Evolutionary conservation across 2,113 vertebrate species (phyloP).

Genomic region (Crotalus horridus): DNA sequence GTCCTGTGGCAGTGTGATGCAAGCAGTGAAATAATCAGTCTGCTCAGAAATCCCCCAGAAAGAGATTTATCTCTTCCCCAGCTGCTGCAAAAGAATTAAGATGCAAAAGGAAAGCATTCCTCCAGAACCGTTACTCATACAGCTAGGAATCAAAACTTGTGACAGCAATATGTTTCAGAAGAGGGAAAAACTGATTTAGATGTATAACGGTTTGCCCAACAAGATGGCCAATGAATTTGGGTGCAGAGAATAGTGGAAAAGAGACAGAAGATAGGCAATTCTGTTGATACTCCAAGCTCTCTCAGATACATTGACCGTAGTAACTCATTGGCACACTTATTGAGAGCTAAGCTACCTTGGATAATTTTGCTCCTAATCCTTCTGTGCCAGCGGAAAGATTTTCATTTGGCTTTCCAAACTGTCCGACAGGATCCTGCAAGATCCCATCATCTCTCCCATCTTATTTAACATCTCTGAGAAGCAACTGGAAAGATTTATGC

Average conservation of each 20-base stretch:
- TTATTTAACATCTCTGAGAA: neutral
- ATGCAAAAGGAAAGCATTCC: slow-evolving; percentile 31
- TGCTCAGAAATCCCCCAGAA: neutral
- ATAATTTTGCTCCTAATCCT: neutral
- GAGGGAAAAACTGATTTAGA: neutral
- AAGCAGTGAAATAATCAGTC: neutral
- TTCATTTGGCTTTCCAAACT: neutral
- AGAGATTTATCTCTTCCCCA: neutral
- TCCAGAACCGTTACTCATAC: slow-evolving; percentile 39
- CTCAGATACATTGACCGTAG: neutral
- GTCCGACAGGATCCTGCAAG: neutral
- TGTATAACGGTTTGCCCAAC: slow-evolving; percentile 8
- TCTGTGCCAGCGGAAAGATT: neutral
- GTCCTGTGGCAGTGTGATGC: neutral
- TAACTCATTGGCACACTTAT: neutral
- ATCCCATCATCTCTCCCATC: neutral
- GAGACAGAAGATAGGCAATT: neutral
- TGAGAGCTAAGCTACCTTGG: neutral
- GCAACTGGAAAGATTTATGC: neutral
- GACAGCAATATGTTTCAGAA: neutral
- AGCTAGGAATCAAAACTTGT: slow-evolving; percentile 39
- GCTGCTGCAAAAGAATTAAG: slow-evolving; percentile 27
- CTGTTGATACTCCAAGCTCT: neutral
- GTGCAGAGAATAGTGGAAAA: neutral
- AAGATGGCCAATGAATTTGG: neutral